Conservation (phyloP, 2,797 vertebrate species). For the Gallinago stenura region DNA sequence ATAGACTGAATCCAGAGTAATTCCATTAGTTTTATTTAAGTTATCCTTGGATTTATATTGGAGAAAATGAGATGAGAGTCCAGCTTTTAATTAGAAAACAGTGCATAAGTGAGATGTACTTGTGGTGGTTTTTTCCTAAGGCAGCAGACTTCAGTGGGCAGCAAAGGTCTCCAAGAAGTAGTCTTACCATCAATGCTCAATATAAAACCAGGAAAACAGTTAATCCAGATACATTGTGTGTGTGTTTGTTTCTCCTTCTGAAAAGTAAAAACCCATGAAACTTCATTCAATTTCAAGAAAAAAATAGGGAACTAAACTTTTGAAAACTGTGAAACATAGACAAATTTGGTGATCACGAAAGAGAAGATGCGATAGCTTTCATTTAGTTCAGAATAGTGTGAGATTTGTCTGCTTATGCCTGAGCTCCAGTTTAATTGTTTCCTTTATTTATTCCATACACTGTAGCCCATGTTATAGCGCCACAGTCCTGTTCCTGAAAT, state of each 20-base stretch:
- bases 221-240: neutral
- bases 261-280: neutral
- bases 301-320: neutral
- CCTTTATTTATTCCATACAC: neutral
- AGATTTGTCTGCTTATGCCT: neutral
- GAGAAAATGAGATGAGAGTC: neutral
- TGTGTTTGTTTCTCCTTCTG: neutral
- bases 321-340: neutral
- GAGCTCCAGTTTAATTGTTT: neutral
- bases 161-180: neutral
- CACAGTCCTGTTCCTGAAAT: neutral
- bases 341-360: neutral
- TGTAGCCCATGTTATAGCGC: neutral
- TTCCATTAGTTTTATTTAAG: neutral
- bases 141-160: neutral
- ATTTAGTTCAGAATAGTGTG: neutral
- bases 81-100: conserved; percentile 2
- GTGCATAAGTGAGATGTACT: neutral
- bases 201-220: neutral
- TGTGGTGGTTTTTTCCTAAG: neutral
- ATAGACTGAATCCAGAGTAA: neutral
- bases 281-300: neutral
- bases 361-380: neutral
- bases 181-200: neutral
- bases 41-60: neutral